Conservation (phyloP, 2,797 vertebrate species). For the Anguilla megastoma region DNA sequence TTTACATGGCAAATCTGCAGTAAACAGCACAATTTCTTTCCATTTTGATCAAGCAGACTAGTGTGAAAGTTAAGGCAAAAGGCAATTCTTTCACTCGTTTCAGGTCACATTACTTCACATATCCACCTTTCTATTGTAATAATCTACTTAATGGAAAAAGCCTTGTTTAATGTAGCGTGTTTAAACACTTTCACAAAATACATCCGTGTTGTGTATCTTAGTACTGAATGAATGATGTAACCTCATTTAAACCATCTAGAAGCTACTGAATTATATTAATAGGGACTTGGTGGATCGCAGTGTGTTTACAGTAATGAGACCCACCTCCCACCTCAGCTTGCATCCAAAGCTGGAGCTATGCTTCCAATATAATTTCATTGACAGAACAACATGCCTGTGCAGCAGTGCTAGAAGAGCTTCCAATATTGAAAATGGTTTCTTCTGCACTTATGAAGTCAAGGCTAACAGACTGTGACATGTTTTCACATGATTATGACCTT, state of each 20-base stretch:
- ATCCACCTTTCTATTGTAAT: not conserved
- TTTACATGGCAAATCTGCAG: slow-evolving; percentile 17
- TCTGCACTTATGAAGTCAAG: not conserved
- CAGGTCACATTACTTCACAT: not conserved
- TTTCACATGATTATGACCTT: slow-evolving; percentile 1
- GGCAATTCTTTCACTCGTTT: not conserved
- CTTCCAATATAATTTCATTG: not conserved
- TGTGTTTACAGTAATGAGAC: slow-evolving; percentile 3
- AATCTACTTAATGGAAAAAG: not conserved
- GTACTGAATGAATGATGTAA: not conserved
- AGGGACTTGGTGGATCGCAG: slow-evolving; percentile 17
- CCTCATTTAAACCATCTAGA: slow-evolving; percentile 16
- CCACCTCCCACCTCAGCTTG: not conserved
- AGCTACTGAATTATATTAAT: slow-evolving; percentile 27
- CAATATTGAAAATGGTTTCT: not conserved
- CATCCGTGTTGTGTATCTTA: not conserved
- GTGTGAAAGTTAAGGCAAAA: not conserved
- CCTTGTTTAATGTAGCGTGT: not conserved
- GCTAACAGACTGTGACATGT: not conserved
- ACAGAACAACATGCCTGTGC: not conserved
- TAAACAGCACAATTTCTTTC: not conserved
- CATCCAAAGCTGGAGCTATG: slow-evolving; percentile 1
- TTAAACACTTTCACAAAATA: not conserved
- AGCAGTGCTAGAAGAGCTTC: not conserved
- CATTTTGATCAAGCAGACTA: not conserved